These are phyloP conservation scores for Percopsis transmontana DNA, from an alignment of 2,113 vertebrate species.

Conservation along the genomic window DNA sequence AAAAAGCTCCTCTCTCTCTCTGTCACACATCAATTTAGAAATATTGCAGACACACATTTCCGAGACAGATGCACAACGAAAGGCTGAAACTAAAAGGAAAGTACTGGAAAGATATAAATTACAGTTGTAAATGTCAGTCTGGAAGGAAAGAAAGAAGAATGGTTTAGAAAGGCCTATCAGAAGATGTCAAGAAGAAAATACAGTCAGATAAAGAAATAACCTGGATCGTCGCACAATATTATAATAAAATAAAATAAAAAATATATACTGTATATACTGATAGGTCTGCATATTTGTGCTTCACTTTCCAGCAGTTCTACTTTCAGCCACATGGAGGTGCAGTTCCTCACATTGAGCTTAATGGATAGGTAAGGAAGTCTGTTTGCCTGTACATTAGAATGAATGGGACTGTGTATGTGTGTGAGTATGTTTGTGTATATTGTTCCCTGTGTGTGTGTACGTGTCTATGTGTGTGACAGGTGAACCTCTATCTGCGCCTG, in stretches of 20 bases:
- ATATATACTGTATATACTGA: too few species aligned
- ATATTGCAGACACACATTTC: conserved; percentile 27
- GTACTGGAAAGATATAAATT: background rate
- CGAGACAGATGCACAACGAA: background rate
- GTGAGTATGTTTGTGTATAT: background rate
- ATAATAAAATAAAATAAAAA: too few species aligned
- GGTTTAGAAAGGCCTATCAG: background rate
- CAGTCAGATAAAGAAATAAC: conserved; percentile 1
- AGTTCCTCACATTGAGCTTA: conserved; percentile 14
- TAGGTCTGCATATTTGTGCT: background rate
- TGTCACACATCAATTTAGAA: conserved; percentile 31
- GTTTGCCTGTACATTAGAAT: background rate
- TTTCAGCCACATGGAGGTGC: conserved; percentile 53
- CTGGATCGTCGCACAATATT: too few species aligned
- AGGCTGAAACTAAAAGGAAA: conserved; percentile 17
- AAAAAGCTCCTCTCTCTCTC: too few species aligned
- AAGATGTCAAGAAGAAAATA: background rate
- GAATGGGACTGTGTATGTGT: background rate
- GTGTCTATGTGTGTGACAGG: conserved; percentile 12
- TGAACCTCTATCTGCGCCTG: conserved; percentile 75
- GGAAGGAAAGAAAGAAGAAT: conserved; percentile 12
- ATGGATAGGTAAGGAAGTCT: background rate
- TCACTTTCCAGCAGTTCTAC: conserved; percentile 17
- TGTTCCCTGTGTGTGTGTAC: background rate
- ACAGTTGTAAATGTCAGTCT: conserved; percentile 21